These are phyloP conservation scores for Fulica atra DNA, from an alignment of 2,113 vertebrate species.

Conservation along the genomic window DNA sequence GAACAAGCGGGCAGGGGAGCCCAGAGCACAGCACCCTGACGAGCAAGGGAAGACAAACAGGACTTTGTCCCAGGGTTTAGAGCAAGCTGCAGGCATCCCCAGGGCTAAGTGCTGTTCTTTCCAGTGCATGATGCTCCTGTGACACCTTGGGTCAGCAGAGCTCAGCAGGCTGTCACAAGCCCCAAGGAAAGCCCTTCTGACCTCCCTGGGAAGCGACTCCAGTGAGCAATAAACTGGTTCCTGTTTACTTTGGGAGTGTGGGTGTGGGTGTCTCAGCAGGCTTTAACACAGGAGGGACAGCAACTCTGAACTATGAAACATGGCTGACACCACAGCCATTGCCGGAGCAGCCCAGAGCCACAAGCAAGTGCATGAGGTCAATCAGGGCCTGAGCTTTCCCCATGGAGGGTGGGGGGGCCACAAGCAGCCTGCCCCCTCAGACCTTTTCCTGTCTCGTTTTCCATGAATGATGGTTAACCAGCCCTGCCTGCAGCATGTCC, in stretches of 20 bases:
- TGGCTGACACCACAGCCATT: not conserved
- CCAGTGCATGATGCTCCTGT: not conserved
- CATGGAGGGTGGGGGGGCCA: not conserved
- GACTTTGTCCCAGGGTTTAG: conserved; percentile 49
- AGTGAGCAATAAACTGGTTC: not conserved
- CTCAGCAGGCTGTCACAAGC: conserved; percentile 43
- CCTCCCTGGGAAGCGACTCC: not conserved
- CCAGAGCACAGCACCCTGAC: not conserved
- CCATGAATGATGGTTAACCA: not conserved
- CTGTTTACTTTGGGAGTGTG: not conserved
- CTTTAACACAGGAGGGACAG: not conserved
- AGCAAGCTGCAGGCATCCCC: conserved; percentile 73
- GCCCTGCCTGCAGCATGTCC: accelerated
- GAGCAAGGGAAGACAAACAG: conserved; percentile 58
- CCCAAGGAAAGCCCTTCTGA: conserved; percentile 4
- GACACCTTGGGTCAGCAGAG: conserved; percentile 50
- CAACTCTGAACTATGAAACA: not conserved
- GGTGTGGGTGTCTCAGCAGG: accelerated
- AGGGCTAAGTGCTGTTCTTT: conserved; percentile 33
- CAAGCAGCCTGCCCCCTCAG: not conserved
- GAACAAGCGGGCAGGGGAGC: conserved; percentile 64
- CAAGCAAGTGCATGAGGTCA: not conserved
- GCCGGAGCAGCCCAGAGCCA: accelerated
- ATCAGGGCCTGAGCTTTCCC: not conserved
- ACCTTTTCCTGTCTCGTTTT: not conserved